phyloP scores from a whole-genome alignment of 2,113 vertebrate species.

The Xerus inauris region DNA sequence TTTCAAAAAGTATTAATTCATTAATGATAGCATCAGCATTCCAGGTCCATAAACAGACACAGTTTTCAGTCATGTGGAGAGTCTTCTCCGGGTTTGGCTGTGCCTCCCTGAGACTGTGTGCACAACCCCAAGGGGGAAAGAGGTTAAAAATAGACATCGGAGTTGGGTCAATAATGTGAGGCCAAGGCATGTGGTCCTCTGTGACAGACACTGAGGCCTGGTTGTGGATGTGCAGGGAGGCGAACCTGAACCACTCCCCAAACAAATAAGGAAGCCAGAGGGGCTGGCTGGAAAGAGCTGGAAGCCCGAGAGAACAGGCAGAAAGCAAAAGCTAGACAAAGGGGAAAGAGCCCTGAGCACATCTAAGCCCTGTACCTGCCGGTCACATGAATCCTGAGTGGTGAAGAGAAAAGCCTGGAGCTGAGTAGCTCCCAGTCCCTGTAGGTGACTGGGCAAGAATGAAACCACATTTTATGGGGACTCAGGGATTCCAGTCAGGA shows the following conservation, averaged over 20 bases:
- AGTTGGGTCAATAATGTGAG: neutral
- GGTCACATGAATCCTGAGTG: neutral
- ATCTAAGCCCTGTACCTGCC: neutral
- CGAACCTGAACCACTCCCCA: neutral
- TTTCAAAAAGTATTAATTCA: neutral
- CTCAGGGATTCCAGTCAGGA: neutral
- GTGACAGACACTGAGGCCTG: neutral
- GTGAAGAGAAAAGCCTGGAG: neutral
- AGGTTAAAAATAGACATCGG: neutral
- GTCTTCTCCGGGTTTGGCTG: neutral
- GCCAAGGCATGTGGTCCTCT: neutral
- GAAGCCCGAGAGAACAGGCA: neutral
- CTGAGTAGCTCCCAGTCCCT: neutral
- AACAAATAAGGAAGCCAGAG: slow-evolving; percentile 6
- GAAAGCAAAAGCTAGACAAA: neutral
- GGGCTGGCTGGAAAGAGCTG: neutral
- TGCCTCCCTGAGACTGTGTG: neutral
- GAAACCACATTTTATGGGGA: neutral
- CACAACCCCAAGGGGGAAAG: neutral
- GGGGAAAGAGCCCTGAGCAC: neutral
- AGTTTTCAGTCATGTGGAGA: neutral
- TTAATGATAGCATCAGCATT: neutral
- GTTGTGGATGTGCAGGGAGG: neutral
- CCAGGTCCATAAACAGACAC: neutral
- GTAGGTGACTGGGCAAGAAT: neutral